A percentile compares a stretch with the other conserved stretches of the same genome.
Evolutionary conservation across 2,888 invertebrate genomes (phyloP).

Genomic region (Cosmia trapezina): DNA sequence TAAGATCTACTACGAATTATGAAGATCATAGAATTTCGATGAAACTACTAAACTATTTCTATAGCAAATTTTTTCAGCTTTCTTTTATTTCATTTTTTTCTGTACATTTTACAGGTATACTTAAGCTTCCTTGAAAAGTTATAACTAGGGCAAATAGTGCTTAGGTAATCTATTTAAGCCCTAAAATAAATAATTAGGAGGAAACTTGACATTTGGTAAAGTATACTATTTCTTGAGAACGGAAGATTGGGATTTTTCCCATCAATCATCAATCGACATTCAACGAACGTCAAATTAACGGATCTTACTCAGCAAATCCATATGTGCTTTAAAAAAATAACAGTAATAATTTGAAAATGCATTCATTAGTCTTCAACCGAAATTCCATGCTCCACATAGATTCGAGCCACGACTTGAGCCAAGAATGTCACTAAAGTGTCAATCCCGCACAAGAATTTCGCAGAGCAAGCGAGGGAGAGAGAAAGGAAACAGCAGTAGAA

Average conservation of each 20-base stretch:
- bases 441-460: slow-evolving; percentile 51
- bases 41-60: not conserved
- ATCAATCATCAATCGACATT: too few species aligned
- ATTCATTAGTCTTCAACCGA: slow-evolving; percentile 21
- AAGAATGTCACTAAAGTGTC: slow-evolving; percentile 51
- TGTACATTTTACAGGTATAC: not conserved
- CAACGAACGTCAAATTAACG: too few species aligned
- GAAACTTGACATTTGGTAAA: not conserved
- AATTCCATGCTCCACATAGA: slow-evolving; percentile 46
- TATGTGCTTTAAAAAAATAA: not conserved
- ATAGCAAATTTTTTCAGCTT: not conserved
- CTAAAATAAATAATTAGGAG: not conserved
- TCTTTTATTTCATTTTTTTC: not conserved
- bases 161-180: not conserved
- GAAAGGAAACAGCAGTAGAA: slow-evolving; percentile 71
- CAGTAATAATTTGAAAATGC: not conserved
- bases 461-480: slow-evolving; percentile 58
- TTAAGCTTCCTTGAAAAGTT: not conserved
- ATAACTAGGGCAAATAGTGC: not conserved
- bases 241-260: too few species aligned
- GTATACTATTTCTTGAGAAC: too few species aligned
- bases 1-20: slow-evolving; percentile 46
- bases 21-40: slow-evolving; percentile 67
- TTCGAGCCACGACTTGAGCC: slow-evolving; percentile 41
- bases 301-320: not conserved